phyloP scores from a whole-genome alignment of 2,888 invertebrate species.

The Agrilus mali region DNA sequence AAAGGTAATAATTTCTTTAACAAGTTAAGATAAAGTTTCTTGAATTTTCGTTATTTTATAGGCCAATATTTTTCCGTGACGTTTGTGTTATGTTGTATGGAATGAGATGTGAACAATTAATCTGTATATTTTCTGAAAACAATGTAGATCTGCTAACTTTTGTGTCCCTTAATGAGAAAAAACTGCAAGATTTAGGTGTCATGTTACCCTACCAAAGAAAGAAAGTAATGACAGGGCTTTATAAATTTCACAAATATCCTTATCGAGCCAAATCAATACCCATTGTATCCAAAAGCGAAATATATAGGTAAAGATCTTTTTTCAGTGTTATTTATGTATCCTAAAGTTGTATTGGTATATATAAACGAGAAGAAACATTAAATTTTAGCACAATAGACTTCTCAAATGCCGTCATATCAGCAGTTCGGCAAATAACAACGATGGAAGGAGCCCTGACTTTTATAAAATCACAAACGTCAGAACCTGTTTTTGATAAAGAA shows the following conservation, averaged over 20 bases:
- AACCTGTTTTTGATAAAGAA: slow-evolving; percentile 11
- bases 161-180: slow-evolving; percentile 42
- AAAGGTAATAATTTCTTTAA: slow-evolving; percentile 12
- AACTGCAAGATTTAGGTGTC: slow-evolving; percentile 44
- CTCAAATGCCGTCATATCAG: slow-evolving; percentile 39
- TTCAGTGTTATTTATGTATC: not conserved
- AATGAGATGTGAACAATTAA: slow-evolving; percentile 43
- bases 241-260: slow-evolving; percentile 43
- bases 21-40: not conserved
- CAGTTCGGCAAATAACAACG: slow-evolving; percentile 44
- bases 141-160: slow-evolving; percentile 43
- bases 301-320: slow-evolving; percentile 28
- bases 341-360: not conserved
- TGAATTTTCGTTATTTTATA: slow-evolving; percentile 18
- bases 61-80: slow-evolving; percentile 40
- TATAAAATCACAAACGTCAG: slow-evolving; percentile 33
- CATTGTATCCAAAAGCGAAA: slow-evolving; percentile 26
- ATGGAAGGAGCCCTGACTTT: slow-evolving; percentile 45
- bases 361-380: not conserved
- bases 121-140: slow-evolving; percentile 34
- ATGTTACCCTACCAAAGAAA: slow-evolving; percentile 46
- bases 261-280: slow-evolving; percentile 39
- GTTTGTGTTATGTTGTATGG: slow-evolving; percentile 44
- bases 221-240: slow-evolving; percentile 40
- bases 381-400: slow-evolving; percentile 43